These are phyloP conservation scores for Hydropsyche tenuis DNA, from an alignment of 1,140 invertebrate genomes.

Conservation along the genomic window DNA sequence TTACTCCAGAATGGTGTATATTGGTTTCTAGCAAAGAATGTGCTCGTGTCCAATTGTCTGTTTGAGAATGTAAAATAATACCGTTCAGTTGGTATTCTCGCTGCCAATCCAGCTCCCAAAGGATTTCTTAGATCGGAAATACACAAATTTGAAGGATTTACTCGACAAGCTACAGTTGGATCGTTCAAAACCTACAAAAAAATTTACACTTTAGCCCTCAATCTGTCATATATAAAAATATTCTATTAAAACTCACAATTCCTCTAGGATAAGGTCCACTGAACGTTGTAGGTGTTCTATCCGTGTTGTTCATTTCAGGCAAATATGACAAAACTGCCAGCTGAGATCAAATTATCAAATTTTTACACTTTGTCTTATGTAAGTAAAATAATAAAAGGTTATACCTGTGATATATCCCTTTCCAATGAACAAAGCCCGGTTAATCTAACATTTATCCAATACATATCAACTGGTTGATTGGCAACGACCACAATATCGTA, in stretches of 20 bases:
- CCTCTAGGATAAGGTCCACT: conserved; percentile 24
- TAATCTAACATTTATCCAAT: conserved; percentile 55
- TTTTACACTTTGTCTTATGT: too few relatives aligned
- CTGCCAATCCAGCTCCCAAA: background rate
- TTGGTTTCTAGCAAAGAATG: conserved; percentile 8
- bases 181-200: conserved; percentile 36
- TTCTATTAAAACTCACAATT: conserved; percentile 26
- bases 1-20: conserved; percentile 34
- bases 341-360: too few relatives aligned
- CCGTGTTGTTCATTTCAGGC: background rate
- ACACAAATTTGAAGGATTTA: background rate
- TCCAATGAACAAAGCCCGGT: conserved; percentile 11
- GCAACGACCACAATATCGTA: conserved; percentile 61
- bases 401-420: conserved; percentile 36
- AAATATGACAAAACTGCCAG: conserved; percentile 34
- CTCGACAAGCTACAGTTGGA: background rate
- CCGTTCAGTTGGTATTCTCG: background rate
- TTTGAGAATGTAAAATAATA: conserved; percentile 32
- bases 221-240: background rate
- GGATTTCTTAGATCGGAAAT: background rate
- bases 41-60: background rate
- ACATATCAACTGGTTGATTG: conserved; percentile 54
- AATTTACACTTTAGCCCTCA: conserved; percentile 3
- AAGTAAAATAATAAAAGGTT: background rate
- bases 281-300: background rate